Percentiles rank a stretch among this genome's conserved stretches.
These are phyloP conservation scores for Pseudobourletiella spinata DNA, from an alignment of 1,140 invertebrate species.

Conservation along the genomic window DNA sequence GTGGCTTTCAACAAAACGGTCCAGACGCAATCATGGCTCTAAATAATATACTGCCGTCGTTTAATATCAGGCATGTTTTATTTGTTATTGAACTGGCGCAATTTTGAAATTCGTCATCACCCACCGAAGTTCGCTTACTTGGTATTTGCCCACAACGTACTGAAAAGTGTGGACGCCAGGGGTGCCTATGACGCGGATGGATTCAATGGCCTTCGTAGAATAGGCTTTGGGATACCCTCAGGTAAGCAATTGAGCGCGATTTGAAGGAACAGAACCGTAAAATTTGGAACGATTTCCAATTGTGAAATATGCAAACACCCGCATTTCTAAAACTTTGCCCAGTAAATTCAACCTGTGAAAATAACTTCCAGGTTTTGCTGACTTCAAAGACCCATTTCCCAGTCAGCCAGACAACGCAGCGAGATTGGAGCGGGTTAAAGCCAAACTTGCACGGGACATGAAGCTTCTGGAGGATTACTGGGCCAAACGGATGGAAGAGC, in stretches of 20 bases:
- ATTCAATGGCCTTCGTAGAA: background rate
- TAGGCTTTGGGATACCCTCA: background rate
- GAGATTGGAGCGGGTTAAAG: background rate
- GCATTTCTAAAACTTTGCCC: no score
- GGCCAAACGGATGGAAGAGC: background rate
- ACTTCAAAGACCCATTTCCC: background rate
- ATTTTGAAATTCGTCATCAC: no score
- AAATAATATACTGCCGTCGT: no score
- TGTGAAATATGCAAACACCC: no score
- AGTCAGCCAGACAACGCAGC: background rate
- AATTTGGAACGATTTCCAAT: no score
- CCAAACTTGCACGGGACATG: background rate
- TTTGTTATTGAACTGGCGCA: no score
- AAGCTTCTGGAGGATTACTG: background rate
- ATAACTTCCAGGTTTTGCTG: background rate
- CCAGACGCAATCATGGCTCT: no score
- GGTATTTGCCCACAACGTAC: background rate
- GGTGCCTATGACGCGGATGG: background rate
- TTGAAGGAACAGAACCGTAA: no score
- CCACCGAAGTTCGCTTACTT: conserved; percentile 5
- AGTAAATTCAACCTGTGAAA: no score
- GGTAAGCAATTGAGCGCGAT: no score
- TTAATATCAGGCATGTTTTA: no score
- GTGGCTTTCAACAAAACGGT: no score
- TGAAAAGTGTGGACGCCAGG: background rate